A percentile compares a stretch with the other conserved stretches of the same genome.
phyloP scores from a whole-genome alignment of 1,140 invertebrate genomes.

The Listronotus bonariensis region DNA sequence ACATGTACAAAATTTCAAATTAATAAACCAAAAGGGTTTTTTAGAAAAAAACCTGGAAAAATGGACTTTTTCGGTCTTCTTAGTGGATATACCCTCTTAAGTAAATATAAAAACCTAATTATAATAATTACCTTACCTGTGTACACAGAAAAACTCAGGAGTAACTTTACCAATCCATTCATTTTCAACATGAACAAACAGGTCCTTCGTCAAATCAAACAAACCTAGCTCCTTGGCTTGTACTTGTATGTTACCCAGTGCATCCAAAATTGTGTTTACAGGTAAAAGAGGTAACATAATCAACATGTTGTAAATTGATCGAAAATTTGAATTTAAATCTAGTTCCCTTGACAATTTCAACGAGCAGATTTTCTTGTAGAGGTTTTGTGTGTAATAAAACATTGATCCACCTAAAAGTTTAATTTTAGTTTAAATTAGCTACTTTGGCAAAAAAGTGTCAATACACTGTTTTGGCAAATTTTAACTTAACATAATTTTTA shows the following conservation, averaged over 20 bases:
- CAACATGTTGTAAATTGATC: constrained; percentile 50
- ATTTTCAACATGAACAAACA: constrained; percentile 44
- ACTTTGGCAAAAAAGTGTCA: too few species aligned
- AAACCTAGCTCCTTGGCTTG: constrained; percentile 43
- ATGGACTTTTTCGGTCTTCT: too few species aligned
- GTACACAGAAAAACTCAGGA: constrained; percentile 48
- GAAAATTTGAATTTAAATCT: constrained; percentile 47
- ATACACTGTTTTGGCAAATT: too few species aligned
- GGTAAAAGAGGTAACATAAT: constrained; percentile 50
- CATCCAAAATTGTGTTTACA: constrained; percentile 49
- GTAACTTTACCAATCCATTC: constrained; percentile 51
- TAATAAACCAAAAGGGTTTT: too few species aligned
- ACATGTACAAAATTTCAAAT: too few species aligned
- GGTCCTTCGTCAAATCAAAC: constrained; percentile 20
- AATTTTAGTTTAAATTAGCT: too few species aligned
- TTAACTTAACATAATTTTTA: too few species aligned
- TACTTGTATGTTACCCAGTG: constrained; percentile 45
- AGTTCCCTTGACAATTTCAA: constrained; percentile 45
- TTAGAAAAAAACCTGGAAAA: too few species aligned
- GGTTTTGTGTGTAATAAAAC: constrained; percentile 49
- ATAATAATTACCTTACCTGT: too few species aligned
- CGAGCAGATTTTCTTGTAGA: constrained; percentile 51
- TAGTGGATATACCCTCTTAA: too few species aligned
- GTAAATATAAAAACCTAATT: too few species aligned
- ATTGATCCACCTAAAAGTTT: constrained; percentile 46